Percentiles rank a stretch among this genome's conserved stretches.
These are phyloP conservation scores for Plutella xylostella DNA, from an alignment of 2,888 invertebrate genomes.

Conservation along the genomic window DNA sequence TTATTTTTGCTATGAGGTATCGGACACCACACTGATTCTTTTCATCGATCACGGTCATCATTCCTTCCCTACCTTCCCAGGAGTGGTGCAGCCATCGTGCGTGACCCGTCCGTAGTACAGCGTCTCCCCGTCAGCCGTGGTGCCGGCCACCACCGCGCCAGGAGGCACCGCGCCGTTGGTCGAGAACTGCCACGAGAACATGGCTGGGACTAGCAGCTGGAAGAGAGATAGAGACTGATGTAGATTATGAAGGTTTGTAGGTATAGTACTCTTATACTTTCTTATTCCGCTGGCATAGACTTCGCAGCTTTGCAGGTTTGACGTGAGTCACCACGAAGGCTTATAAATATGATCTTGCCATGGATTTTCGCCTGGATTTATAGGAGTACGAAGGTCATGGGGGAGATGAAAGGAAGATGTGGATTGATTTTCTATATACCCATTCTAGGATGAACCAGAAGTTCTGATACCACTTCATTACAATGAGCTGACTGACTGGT, in stretches of 20 bases:
- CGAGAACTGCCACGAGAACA: slow-evolving; percentile 75
- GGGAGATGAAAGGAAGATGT: too few species aligned
- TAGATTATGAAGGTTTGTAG: neutral
- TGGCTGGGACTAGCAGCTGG: slow-evolving; percentile 71
- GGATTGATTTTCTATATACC: too few species aligned
- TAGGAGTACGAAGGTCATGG: too few species aligned
- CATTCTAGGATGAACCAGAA: too few species aligned
- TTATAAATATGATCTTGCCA: neutral
- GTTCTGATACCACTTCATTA: too few species aligned
- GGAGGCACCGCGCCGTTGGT: slow-evolving; percentile 72
- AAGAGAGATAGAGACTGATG: slow-evolving; percentile 9
- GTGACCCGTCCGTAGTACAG: slow-evolving; percentile 76
- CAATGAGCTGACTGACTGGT: too few species aligned
- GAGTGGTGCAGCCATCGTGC: slow-evolving; percentile 74
- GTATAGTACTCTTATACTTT: too few species aligned
- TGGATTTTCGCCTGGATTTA: too few species aligned
- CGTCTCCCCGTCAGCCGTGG: slow-evolving; percentile 73
- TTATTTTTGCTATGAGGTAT: too few species aligned
- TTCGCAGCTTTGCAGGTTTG: neutral
- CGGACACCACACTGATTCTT: too few species aligned
- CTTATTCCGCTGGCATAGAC: too few species aligned
- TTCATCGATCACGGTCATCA: too few species aligned
- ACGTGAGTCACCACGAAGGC: neutral
- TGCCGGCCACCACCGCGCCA: slow-evolving; percentile 75
- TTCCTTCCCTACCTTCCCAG: slow-evolving; percentile 80